Evolutionary conservation across 2,888 invertebrate genomes (phyloP).

Genomic region (Crioceris asparagi): DNA sequence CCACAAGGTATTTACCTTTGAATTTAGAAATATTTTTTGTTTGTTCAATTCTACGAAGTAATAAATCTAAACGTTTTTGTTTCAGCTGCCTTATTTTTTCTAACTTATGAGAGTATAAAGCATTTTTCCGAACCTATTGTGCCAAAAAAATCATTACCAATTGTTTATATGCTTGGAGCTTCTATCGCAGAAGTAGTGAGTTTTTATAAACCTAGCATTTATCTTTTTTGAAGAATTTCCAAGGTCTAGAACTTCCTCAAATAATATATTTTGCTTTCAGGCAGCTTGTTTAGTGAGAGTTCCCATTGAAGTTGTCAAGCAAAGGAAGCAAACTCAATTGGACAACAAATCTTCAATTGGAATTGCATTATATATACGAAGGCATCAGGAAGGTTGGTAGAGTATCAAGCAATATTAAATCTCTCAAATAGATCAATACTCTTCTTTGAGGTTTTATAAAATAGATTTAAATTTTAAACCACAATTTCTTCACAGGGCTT

Average conservation of each 20-base stretch:
- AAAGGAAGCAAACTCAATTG: conserved; percentile 67
- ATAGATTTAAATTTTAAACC: too few relatives aligned
- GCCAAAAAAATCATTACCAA: conserved; percentile 44
- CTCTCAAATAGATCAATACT: too few relatives aligned
- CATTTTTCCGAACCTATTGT: conserved; percentile 41
- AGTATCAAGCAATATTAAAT: neutral
- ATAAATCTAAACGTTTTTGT: too few relatives aligned
- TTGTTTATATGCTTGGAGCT: conserved; percentile 74
- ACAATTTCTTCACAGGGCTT: conserved; percentile 42
- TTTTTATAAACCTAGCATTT: conserved; percentile 2
- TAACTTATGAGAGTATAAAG: conserved; percentile 76
- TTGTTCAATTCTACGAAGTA: too few relatives aligned
- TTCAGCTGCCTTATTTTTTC: conserved; percentile 76
- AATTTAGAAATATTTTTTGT: too few relatives aligned
- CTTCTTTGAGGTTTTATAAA: too few relatives aligned
- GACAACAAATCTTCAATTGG: conserved; percentile 34
- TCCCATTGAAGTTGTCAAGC: conserved; percentile 94
- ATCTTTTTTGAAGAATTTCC: conserved; percentile 6
- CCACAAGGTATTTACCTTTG: conserved; percentile 70
- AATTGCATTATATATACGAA: conserved; percentile 50
- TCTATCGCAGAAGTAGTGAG: conserved; percentile 75
- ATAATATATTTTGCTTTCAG: conserved; percentile 41
- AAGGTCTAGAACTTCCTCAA: too few relatives aligned
- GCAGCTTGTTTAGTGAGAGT: conserved; percentile 84
- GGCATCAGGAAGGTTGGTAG: conserved; percentile 38